Conservation (phyloP, 2,113 vertebrate genomes). For the Eurypyga helias region DNA sequence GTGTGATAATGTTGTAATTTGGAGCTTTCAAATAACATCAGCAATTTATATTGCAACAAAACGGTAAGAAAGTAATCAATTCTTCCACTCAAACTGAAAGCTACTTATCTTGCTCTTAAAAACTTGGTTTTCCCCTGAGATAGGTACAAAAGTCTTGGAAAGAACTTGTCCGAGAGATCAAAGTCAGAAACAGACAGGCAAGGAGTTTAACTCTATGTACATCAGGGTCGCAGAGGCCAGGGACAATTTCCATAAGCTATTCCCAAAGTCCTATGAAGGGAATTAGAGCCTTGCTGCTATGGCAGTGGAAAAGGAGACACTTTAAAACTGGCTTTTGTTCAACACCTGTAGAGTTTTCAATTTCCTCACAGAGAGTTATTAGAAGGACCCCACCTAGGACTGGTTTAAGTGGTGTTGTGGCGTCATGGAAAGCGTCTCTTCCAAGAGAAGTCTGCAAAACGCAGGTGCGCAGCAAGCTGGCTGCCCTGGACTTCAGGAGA, state of each 20-base stretch:
- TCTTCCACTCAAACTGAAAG: background rate
- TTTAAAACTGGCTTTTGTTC: background rate
- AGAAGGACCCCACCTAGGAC: background rate
- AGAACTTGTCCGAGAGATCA: background rate
- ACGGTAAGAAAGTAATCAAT: background rate
- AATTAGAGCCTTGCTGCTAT: background rate
- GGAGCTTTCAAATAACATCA: background rate
- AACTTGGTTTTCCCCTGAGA: background rate
- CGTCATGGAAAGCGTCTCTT: background rate
- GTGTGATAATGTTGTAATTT: background rate
- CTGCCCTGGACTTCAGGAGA: no score
- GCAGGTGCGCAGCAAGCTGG: no score
- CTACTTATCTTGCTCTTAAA: background rate
- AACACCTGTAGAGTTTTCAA: background rate
- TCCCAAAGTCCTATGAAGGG: background rate
- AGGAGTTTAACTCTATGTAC: background rate
- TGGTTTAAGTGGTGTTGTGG: background rate
- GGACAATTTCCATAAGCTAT: background rate
- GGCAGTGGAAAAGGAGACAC: background rate
- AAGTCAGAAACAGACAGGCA: rapidly evolving
- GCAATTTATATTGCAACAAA: background rate
- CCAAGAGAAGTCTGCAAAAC: background rate
- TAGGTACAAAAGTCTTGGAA: background rate
- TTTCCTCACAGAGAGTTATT: background rate
- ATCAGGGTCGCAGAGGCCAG: background rate